These are phyloP conservation scores for Scaptomyza montana DNA, from an alignment of 1,140 invertebrate genomes.

Conservation along the genomic window DNA sequence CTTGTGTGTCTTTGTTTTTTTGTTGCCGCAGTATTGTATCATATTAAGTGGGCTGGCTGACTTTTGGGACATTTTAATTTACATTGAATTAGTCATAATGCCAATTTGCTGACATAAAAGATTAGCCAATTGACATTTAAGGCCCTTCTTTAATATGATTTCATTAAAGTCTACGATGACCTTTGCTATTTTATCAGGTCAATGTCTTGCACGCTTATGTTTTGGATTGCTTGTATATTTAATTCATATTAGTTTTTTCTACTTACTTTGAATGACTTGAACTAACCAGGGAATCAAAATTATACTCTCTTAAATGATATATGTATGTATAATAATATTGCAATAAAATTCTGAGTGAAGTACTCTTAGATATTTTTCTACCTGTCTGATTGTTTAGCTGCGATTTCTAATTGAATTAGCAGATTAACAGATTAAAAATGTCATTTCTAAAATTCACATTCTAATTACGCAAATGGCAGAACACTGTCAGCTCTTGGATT, in stretches of 20 bases:
- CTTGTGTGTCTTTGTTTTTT: conserved; percentile 11
- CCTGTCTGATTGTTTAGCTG: no score
- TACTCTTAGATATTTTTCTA: no score
- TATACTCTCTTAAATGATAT: no score
- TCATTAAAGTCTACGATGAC: no score
- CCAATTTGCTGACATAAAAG: conserved; percentile 37
- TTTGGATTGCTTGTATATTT: no score
- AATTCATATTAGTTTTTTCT: no score
- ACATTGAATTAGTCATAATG: conserved; percentile 58
- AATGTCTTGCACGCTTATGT: not conserved
- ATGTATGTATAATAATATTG: no score
- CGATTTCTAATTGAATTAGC: conserved; percentile 1
- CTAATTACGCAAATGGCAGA: conserved; percentile 73
- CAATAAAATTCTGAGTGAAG: no score
- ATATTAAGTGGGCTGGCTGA: conserved; percentile 34
- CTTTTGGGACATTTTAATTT: conserved; percentile 76
- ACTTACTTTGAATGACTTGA: no score
- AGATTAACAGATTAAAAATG: not conserved
- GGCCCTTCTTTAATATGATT: not conserved
- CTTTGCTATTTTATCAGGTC: not conserved
- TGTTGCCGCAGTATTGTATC: conserved; percentile 8
- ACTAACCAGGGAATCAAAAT: no score
- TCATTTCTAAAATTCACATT: not conserved
- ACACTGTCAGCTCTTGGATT: conserved; percentile 43
- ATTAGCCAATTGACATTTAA: conserved; percentile 30